phyloP scores from a whole-genome alignment of 2,797 vertebrate genomes.

The Eulemur rubriventer region DNA sequence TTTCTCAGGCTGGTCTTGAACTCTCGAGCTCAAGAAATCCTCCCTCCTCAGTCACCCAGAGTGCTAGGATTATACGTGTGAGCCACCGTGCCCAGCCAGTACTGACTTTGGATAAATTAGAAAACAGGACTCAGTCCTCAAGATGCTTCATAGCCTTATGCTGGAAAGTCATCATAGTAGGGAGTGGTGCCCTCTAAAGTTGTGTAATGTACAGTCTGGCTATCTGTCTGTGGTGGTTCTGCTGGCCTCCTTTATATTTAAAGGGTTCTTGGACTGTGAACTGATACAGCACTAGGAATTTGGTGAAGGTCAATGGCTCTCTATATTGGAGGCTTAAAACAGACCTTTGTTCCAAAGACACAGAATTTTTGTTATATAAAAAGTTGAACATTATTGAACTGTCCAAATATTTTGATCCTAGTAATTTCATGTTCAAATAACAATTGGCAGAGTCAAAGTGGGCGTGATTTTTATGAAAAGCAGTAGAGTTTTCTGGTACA shows the following conservation, averaged over 20 bases:
- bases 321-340: not conserved
- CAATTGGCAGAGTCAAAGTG: not conserved
- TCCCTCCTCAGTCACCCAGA: too few species aligned
- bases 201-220: not conserved
- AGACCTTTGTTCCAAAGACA: not conserved
- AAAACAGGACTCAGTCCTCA: not conserved
- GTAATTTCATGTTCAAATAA: not conserved
- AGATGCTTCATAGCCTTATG: not conserved
- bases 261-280: not conserved
- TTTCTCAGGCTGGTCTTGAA: too few species aligned
- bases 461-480: not conserved
- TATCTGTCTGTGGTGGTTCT: not conserved
- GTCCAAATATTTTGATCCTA: not conserved
- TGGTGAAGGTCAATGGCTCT: not conserved
- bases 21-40: too few species aligned
- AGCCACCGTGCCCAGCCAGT: not conserved
- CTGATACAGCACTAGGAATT: not conserved
- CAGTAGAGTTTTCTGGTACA: not conserved
- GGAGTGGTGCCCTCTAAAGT: not conserved
- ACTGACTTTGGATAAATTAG: not conserved
- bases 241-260: not conserved
- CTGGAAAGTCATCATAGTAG: not conserved
- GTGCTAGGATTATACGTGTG: too few species aligned
- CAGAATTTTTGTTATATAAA: not conserved
- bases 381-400: not conserved